phyloP scores from a whole-genome alignment of 2,797 vertebrate species.

The Limosa lapponica region DNA sequence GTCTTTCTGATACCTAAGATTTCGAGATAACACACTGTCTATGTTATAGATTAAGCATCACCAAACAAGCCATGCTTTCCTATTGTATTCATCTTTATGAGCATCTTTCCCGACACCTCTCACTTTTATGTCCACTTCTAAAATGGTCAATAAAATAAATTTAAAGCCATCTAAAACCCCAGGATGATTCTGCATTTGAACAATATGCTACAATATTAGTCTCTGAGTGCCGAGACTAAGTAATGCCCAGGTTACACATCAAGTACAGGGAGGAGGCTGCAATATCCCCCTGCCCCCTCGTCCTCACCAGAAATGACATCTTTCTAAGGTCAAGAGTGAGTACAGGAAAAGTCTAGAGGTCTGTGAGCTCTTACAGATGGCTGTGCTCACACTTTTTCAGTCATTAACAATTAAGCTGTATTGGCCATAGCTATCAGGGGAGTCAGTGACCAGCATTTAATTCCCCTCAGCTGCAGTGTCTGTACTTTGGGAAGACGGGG shows the following conservation, averaged over 20 bases:
- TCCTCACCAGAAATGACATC: not conserved
- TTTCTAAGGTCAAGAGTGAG: not conserved
- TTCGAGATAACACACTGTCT: not conserved
- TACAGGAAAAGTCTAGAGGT: not conserved
- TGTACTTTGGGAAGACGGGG: not conserved
- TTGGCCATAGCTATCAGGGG: not conserved
- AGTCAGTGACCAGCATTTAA: not conserved
- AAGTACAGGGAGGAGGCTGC: not conserved
- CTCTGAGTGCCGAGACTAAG: not conserved
- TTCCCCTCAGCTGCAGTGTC: not conserved
- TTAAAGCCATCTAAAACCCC: not conserved
- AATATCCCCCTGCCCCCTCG: not conserved
- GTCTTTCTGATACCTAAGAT: not conserved
- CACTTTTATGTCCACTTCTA: not conserved
- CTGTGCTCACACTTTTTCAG: not conserved
- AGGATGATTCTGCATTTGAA: not conserved
- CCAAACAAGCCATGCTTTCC: not conserved
- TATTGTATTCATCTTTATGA: not conserved
- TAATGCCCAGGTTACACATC: not conserved
- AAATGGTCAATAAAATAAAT: not conserved
- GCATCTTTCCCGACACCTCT: fast-evolving
- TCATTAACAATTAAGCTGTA: not conserved
- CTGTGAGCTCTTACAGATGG: not conserved
- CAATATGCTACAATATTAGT: not conserved
- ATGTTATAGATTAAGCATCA: not conserved